These are phyloP conservation scores for Caradrina clavipalpis DNA, from an alignment of 2,888 invertebrate genomes.

Conservation along the genomic window DNA sequence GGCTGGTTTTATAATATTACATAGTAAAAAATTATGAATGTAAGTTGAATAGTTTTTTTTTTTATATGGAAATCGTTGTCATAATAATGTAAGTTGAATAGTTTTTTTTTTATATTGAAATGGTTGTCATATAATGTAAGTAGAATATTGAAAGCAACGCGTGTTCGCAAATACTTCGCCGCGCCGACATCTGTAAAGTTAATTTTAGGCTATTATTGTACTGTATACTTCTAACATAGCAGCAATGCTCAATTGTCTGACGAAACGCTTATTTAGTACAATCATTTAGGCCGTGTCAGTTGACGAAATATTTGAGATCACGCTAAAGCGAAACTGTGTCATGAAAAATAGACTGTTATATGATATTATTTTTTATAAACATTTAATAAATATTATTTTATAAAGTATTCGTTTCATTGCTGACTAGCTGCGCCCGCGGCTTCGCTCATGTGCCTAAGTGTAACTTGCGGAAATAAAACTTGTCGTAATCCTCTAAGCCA, in stretches of 20 bases:
- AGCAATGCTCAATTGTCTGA: too few species aligned
- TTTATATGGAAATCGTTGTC: not conserved
- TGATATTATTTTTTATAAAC: constrained; percentile 26
- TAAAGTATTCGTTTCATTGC: constrained; percentile 7
- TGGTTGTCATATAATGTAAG: not conserved
- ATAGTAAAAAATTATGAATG: not conserved
- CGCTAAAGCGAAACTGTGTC: constrained; percentile 18
- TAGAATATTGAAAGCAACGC: not conserved
- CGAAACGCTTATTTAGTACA: too few species aligned
- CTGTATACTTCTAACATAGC: not conserved
- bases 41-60: not conserved
- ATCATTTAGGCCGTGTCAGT: not conserved
- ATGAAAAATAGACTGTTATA: constrained; percentile 24
- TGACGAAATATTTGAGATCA: not conserved
- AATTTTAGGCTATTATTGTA: not conserved
- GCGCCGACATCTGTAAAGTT: not conserved
- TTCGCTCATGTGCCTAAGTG: too few species aligned
- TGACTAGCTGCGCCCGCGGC: too few species aligned
- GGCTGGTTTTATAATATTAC: not conserved
- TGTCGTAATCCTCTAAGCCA: too few species aligned
- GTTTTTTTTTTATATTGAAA: not conserved
- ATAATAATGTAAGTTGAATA: not conserved
- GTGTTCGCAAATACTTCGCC: not conserved
- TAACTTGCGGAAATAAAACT: too few species aligned
- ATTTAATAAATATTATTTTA: constrained; percentile 25